Evolutionary conservation across 2,113 vertebrate genomes (phyloP).

Genomic region (Balaenoptera acutorostrata): DNA sequence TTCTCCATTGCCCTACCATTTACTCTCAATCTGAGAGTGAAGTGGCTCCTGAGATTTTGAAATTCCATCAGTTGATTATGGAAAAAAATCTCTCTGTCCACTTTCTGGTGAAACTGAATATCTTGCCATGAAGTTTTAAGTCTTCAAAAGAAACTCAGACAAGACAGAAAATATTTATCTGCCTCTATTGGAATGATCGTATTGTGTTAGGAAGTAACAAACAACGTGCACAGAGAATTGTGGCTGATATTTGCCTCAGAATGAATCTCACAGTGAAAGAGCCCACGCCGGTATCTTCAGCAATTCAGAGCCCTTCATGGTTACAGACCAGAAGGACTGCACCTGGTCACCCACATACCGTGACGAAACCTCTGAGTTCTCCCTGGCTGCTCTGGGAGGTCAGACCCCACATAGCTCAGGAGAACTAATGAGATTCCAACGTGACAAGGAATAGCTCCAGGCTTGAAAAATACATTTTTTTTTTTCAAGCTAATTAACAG

Average conservation of each 20-base stretch:
- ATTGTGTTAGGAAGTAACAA: neutral
- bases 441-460: neutral
- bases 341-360: accelerated
- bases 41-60: neutral
- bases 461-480: neutral
- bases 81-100: neutral
- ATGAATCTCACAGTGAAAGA: neutral
- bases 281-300: neutral
- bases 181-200: neutral
- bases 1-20: neutral
- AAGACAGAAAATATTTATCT: neutral
- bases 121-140: neutral
- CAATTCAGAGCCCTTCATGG: neutral
- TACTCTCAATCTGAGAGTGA: neutral
- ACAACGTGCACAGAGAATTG: neutral
- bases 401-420: neutral
- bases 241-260: neutral
- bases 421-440: slow-evolving; percentile 23
- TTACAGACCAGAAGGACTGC: neutral
- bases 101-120: neutral
- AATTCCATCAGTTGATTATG: neutral
- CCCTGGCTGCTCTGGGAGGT: neutral
- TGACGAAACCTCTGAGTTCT: neutral
- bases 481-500: slow-evolving; percentile 9
- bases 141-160: neutral